phyloP scores from a whole-genome alignment of 2,888 invertebrate genomes.

The Polietes domitor region DNA sequence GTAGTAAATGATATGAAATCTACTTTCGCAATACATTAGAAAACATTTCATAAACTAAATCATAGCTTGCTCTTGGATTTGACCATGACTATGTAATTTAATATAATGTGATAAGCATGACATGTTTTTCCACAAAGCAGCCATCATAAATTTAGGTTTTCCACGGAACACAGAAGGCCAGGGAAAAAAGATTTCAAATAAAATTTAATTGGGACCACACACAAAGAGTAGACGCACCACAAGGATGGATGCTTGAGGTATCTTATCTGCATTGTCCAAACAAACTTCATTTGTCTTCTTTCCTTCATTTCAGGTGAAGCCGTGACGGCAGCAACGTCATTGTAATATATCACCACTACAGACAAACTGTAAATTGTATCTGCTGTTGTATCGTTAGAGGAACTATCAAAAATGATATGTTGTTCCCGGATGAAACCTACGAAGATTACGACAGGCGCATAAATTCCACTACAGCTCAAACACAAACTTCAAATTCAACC shows the following conservation, averaged over 20 bases:
- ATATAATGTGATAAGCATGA: conserved; percentile 35
- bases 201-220: conserved; percentile 57
- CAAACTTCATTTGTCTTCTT: not conserved
- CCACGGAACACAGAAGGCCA: not conserved
- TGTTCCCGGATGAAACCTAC: conserved; percentile 91
- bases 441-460: conserved; percentile 73
- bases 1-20: too few species aligned
- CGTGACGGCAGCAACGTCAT: conserved; percentile 40
- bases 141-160: not conserved
- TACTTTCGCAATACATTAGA: too few species aligned
- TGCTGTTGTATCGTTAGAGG: conserved; percentile 37
- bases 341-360: conserved; percentile 14
- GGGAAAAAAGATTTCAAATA: not conserved
- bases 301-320: conserved; percentile 39
- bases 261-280: not conserved
- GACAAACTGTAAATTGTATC: conserved; percentile 34
- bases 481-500: conserved; percentile 27
- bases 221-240: conserved; percentile 40
- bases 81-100: conserved; percentile 46
- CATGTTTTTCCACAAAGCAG: conserved; percentile 26
- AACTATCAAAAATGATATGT: conserved; percentile 81
- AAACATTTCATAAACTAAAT: too few species aligned
- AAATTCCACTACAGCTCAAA: conserved; percentile 21
- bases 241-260: not conserved
- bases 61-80: not conserved